phyloP scores from a whole-genome alignment of 2,797 vertebrate species.

The Helarctos malayanus region DNA sequence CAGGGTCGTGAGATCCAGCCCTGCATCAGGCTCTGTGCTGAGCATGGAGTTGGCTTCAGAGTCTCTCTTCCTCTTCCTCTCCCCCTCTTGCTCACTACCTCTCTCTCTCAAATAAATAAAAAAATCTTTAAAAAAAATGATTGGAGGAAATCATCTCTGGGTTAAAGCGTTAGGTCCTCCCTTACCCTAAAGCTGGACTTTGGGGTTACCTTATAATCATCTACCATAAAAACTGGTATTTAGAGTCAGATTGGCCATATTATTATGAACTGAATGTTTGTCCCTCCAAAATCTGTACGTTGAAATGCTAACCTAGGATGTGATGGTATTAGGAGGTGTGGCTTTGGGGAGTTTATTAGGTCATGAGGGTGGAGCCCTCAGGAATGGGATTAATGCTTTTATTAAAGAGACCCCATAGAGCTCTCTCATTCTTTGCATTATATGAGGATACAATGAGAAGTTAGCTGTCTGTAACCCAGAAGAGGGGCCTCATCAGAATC shows the following conservation, averaged over 20 bases:
- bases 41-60: no score
- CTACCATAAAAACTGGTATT: not conserved
- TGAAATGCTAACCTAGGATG: not conserved
- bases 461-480: not conserved
- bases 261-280: not conserved
- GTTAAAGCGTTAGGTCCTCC: not conserved
- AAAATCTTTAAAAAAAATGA: not conserved
- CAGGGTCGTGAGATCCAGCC: no score
- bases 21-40: no score
- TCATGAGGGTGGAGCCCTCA: not conserved
- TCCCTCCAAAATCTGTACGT: not conserved
- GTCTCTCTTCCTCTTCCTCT: no score
- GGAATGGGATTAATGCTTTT: not conserved
- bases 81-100: no score
- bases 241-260: not conserved
- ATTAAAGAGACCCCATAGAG: not conserved
- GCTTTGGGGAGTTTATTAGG: not conserved
- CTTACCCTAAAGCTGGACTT: not conserved
- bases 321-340: not conserved
- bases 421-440: not conserved
- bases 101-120: not conserved
- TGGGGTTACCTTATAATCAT: not conserved
- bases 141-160: not conserved
- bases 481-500: not conserved
- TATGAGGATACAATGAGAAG: not conserved